Evolutionary conservation across 2,888 invertebrate species (phyloP).

Genomic region (Oscheius myriophilus): DNA sequence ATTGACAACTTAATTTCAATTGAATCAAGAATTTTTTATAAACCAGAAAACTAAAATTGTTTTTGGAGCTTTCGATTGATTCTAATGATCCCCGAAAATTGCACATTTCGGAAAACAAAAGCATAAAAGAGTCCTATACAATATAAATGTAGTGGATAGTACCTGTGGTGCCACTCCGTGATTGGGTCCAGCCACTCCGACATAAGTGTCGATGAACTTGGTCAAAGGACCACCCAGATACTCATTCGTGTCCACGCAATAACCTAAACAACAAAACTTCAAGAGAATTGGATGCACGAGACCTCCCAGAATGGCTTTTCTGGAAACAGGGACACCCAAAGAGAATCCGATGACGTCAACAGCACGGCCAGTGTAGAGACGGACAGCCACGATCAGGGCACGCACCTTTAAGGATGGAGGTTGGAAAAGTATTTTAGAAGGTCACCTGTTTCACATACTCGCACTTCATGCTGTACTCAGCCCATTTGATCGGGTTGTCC

Average conservation of each 20-base stretch:
- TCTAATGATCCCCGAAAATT: too few species aligned
- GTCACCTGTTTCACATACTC: conserved; percentile 62
- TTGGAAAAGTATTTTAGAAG: background rate
- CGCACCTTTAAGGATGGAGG: conserved; percentile 52
- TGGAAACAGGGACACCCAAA: conserved; percentile 67
- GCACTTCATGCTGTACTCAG: conserved; percentile 68
- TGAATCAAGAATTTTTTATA: too few species aligned
- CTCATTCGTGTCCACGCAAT: conserved; percentile 67
- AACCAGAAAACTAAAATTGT: too few species aligned
- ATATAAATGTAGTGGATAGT: background rate
- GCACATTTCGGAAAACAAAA: too few species aligned
- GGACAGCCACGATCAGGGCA: conserved; percentile 68
- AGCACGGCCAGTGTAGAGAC: conserved; percentile 67
- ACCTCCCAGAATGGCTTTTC: conserved; percentile 69
- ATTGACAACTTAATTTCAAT: background rate
- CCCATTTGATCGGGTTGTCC: conserved; percentile 69
- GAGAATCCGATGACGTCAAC: conserved; percentile 69
- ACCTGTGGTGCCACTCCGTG: conserved; percentile 66
- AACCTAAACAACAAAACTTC: conserved; percentile 38
- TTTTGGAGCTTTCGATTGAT: too few species aligned
- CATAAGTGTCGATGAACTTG: conserved; percentile 64
- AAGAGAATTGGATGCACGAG: conserved; percentile 15
- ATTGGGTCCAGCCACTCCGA: conserved; percentile 69
- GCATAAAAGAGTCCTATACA: background rate
- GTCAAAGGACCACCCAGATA: conserved; percentile 63